Percentiles rank a stretch among this genome's conserved stretches.
phyloP scores from a whole-genome alignment of 2,113 vertebrate species.

The Desmodus rotundus region DNA sequence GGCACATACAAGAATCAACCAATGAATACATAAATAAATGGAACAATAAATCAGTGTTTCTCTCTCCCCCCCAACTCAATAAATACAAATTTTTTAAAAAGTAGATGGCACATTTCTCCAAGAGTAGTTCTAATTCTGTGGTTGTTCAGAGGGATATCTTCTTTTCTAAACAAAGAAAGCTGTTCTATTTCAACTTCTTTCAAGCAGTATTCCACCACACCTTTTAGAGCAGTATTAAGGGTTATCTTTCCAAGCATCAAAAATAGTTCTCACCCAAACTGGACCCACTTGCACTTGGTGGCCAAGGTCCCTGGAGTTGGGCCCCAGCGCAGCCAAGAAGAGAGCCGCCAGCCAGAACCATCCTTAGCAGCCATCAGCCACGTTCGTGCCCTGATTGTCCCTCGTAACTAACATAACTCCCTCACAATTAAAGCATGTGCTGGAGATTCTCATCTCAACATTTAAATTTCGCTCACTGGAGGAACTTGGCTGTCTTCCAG shows the following conservation, averaged over 20 bases:
- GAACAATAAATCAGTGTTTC: too few relatives aligned
- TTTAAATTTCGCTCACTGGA: not conserved
- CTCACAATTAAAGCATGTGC: not conserved
- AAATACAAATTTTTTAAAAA: not conserved
- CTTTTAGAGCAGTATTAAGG: not conserved
- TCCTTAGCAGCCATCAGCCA: not conserved
- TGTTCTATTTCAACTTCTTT: not conserved
- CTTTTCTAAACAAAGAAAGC: constrained; percentile 33
- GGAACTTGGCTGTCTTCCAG: not conserved
- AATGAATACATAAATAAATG: too few relatives aligned
- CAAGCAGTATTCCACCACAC: not conserved
- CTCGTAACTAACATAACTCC: not conserved
- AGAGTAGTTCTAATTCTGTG: not conserved
- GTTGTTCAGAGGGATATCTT: not conserved
- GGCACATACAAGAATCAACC: too few relatives aligned
- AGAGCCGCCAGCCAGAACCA: not conserved
- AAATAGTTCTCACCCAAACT: not conserved
- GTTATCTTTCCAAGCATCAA: not conserved
- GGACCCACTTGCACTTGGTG: fast-evolving
- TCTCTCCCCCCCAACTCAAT: too few relatives aligned
- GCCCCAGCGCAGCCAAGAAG: not conserved
- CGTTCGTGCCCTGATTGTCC: not conserved
- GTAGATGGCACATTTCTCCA: not conserved
- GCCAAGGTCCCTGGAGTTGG: too few relatives aligned
- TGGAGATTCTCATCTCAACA: not conserved